Base-by-base conservation (phyloP, 2,113 vertebrate genomes). In the human (Homo sapiens) region DNA sequence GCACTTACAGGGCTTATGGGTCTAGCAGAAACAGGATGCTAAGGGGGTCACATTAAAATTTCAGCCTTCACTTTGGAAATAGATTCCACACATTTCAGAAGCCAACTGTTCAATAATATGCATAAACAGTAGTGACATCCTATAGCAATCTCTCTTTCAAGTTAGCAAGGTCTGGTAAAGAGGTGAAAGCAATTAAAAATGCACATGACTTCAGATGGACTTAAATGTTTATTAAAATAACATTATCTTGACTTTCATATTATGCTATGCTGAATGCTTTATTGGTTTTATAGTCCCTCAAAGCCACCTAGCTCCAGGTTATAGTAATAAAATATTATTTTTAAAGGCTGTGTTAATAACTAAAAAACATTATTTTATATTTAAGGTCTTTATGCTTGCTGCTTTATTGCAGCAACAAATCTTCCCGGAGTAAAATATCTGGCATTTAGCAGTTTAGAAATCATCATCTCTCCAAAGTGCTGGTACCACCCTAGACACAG, bases 191-290 rank as follows among this genome's bases (percentile, higher is more conserved):
- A 78, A 90, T 94, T 94, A 84, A 94, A 96, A 64, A 96, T 83
- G 30, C 43, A 66, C 32, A 81, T 79, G 35, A 13, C 48, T 91
- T 88, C 68, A 75, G 40, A 80, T 43, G 32, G 76, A 55, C 12
- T 90, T 89, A 78, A n/a, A 82, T 96, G 66, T 94, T 96, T 96
- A 94, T 90, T 95, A 96, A 97, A 78, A 64, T 22, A 89, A 18
- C 32, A 68, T 93, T 79, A 95, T 14, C 10, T 93, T 55, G 27
- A 76, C 64, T 88, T 95, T 94, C 61, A 61, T 61, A 81, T 40
- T 70, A 48, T 85, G 43, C 32, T 38, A 38, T 59, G 27, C 14
- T 38, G 8, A 85, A 64, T 43, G n/a, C 3, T 85, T 92, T 98
- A 61, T n/a, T 84, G 48, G 57, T 73, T 86, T 97, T 95, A 72